A percentile compares a stretch with the other conserved stretches of the same genome.
Evolutionary conservation across 2,888 invertebrate species (phyloP).

Genomic region (Chrysotoxum bicinctum): DNA sequence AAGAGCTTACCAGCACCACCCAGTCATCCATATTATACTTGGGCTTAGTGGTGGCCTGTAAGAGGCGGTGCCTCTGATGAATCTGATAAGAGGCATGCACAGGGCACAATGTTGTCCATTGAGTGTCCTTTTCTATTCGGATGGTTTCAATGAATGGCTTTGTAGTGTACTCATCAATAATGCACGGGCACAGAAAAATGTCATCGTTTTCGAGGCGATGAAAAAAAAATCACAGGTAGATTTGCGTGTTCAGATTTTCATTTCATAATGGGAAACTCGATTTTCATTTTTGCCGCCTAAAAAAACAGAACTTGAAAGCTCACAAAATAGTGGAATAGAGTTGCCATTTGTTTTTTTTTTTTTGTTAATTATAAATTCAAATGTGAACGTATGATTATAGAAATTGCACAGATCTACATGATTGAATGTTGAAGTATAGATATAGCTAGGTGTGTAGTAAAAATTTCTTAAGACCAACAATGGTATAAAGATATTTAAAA

Average conservation of each 20-base stretch:
- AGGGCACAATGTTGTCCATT: constrained; percentile 26
- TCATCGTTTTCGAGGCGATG: constrained; percentile 65
- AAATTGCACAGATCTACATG: too few relatives aligned
- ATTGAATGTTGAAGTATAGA: too few relatives aligned
- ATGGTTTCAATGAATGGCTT: constrained; percentile 72
- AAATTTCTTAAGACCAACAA: too few relatives aligned
- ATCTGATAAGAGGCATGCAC: constrained; percentile 69
- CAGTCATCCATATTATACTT: neutral
- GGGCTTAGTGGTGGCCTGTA: constrained; percentile 7
- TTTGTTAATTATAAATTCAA: neutral
- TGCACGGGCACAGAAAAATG: constrained; percentile 60
- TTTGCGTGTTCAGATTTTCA: constrained; percentile 72
- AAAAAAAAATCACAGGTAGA: constrained; percentile 70
- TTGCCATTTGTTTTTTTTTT: neutral
- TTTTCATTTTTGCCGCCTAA: constrained; percentile 22
- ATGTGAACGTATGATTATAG: too few relatives aligned
- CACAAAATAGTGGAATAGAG: neutral
- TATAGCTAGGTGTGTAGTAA: too few relatives aligned
- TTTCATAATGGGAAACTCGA: constrained; percentile 66
- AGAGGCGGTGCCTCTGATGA: constrained; percentile 64
- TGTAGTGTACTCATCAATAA: constrained; percentile 71
- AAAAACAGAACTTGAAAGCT: constrained; percentile 33
- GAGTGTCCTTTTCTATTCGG: constrained; percentile 53
- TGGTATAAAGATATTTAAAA: too few relatives aligned
- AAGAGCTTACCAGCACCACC: neutral